phyloP scores from a whole-genome alignment of 2,888 invertebrate genomes.

The Drosophila nr. perissopoda region DNA sequence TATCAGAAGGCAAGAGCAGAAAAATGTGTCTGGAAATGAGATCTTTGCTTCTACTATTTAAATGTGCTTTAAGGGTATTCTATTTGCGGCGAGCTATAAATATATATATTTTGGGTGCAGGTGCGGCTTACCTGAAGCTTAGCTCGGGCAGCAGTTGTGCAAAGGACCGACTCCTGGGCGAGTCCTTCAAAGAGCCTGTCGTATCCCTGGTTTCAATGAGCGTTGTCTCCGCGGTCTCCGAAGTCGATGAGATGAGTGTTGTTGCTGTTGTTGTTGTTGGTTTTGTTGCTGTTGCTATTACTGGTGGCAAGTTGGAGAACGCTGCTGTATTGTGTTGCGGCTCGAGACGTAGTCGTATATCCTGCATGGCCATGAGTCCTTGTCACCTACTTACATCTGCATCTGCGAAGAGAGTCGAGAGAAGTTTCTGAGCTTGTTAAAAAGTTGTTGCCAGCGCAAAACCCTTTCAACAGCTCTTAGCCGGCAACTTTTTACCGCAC shows the following conservation, averaged over 20 bases:
- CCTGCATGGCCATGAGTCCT: constrained; percentile 81
- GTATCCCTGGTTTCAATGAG: constrained; percentile 63
- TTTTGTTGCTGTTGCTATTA: constrained; percentile 26
- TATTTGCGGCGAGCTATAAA: not conserved
- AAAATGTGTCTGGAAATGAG: not conserved
- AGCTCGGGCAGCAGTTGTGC: constrained; percentile 68
- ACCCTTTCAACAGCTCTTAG: constrained; percentile 39
- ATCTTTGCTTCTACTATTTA: fast-evolving
- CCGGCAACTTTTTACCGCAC: constrained; percentile 31
- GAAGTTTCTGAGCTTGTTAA: constrained; percentile 41
- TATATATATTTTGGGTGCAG: not conserved
- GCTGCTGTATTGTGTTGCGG: constrained; percentile 74
- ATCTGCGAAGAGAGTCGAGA: constrained; percentile 47
- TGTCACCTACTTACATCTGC: constrained; percentile 43
- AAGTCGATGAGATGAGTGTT: constrained; percentile 28
- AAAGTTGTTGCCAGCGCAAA: constrained; percentile 35
- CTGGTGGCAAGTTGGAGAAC: constrained; percentile 42
- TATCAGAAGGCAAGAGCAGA: too few species aligned
- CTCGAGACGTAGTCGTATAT: constrained; percentile 83
- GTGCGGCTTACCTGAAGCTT: constrained; percentile 70
- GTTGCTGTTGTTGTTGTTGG: constrained; percentile 40
- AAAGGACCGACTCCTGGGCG: constrained; percentile 42
- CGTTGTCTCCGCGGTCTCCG: constrained; percentile 62
- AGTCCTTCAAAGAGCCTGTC: constrained; percentile 14
- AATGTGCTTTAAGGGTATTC: not conserved